Percentiles rank a stretch among this genome's conserved stretches.
These are phyloP conservation scores for Riptortus pedestris DNA, from an alignment of 1,140 invertebrate species.

Conservation along the genomic window DNA sequence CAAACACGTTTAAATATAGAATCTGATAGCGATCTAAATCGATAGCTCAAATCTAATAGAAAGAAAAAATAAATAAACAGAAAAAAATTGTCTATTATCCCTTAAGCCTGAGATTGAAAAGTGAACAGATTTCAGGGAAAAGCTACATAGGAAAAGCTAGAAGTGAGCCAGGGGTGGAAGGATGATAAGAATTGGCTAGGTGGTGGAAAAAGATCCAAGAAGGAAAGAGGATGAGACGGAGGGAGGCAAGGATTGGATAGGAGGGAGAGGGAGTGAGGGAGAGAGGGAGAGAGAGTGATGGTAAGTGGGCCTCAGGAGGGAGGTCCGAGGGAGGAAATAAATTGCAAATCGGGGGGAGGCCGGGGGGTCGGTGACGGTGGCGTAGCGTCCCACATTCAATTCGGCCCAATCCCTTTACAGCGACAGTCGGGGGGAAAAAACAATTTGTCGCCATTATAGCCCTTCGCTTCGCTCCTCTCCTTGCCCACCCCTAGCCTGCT, in stretches of 20 bases:
- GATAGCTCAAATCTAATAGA: no score
- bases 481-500: slow-evolving; percentile 28
- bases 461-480: slow-evolving; percentile 28
- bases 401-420: not conserved
- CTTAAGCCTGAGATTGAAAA: no score
- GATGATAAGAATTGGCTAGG: not conserved
- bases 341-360: slow-evolving; percentile 15
- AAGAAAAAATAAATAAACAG: no score
- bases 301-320: no score
- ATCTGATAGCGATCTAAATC: no score
- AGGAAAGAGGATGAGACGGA: no score
- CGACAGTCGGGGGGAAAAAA: slow-evolving; percentile 9
- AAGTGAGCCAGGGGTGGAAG: not conserved
- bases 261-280: slow-evolving; percentile 7
- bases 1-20: no score
- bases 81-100: no score
- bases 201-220: not conserved
- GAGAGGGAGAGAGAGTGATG: not conserved
- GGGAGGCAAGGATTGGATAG: not conserved
- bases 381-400: slow-evolving; percentile 16
- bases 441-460: slow-evolving; percentile 9
- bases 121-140: no score
- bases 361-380: not conserved
- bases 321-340: slow-evolving; percentile 11
- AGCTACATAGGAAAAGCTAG: not conserved